phyloP scores from a whole-genome alignment of 1,140 invertebrate genomes.

The Patella vulgata region DNA sequence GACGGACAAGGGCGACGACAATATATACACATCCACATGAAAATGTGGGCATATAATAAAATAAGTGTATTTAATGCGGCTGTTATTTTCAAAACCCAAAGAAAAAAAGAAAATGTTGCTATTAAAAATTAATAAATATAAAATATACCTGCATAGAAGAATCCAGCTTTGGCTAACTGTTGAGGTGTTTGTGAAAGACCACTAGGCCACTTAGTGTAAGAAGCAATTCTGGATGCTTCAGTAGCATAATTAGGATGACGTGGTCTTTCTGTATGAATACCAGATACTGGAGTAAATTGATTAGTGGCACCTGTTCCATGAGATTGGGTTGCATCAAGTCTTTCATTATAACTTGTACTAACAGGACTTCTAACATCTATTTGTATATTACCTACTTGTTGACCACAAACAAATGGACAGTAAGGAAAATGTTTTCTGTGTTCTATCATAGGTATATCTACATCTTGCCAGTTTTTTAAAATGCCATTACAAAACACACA shows the following conservation, averaged over 20 bases:
- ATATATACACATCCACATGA: too few relatives aligned
- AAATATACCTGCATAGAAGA: slow-evolving; percentile 83
- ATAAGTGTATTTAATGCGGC: background rate
- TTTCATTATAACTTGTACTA: background rate
- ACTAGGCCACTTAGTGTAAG: slow-evolving; percentile 72
- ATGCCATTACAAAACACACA: slow-evolving; percentile 87
- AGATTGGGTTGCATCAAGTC: background rate
- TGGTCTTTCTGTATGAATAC: slow-evolving; percentile 36
- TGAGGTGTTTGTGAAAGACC: slow-evolving; percentile 75
- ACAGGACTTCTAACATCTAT: background rate
- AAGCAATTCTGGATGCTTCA: slow-evolving; percentile 75
- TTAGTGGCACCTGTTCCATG: slow-evolving; percentile 8
- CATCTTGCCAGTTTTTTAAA: slow-evolving; percentile 78
- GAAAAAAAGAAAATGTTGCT: background rate
- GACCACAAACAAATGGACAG: slow-evolving; percentile 77
- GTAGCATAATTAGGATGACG: slow-evolving; percentile 66
- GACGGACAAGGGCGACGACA: too few relatives aligned
- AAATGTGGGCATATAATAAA: too few relatives aligned
- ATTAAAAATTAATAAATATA: too few relatives aligned
- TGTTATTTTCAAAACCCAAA: background rate
- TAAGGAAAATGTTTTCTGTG: slow-evolving; percentile 78
- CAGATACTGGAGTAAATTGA: background rate
- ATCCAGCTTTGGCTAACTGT: slow-evolving; percentile 85
- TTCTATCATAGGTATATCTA: slow-evolving; percentile 80
- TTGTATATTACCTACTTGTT: slow-evolving; percentile 1